Conservation (phyloP, 2,888 invertebrate species). For the Tenthredo notha region DNA sequence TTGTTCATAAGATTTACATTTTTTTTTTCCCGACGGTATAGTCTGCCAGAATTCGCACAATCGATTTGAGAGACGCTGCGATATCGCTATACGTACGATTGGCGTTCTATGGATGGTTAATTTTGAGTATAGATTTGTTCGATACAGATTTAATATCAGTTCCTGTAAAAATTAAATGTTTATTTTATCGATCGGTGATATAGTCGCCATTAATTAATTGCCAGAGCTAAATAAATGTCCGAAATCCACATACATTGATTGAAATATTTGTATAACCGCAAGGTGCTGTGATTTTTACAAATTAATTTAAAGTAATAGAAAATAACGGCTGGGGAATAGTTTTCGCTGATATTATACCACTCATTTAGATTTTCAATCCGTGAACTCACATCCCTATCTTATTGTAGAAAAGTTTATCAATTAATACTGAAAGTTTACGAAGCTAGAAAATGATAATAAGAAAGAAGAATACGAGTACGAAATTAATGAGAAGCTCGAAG, state of each 20-base stretch:
- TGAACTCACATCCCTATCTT: background rate
- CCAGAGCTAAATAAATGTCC: background rate
- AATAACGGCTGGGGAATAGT: background rate
- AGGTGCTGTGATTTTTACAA: background rate
- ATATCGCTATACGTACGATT: background rate
- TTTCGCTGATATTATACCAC: background rate
- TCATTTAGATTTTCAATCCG: background rate
- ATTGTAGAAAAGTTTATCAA: background rate
- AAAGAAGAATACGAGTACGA: background rate
- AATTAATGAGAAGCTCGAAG: background rate
- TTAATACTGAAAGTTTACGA: background rate
- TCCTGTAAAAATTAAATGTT: background rate
- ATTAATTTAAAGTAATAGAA: background rate
- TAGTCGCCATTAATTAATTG: slow-evolving; percentile 4
- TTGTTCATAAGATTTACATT: background rate
- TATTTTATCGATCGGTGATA: background rate
- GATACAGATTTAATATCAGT: background rate
- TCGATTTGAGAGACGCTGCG: slow-evolving; percentile 8
- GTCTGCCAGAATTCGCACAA: background rate
- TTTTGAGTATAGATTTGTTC: background rate
- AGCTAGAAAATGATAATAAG: background rate
- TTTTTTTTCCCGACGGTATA: background rate
- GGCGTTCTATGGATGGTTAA: background rate
- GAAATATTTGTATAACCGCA: background rate
- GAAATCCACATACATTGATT: background rate